A percentile compares a stretch with the other conserved stretches of the same genome.
Conservation (phyloP, 2,888 invertebrate genomes). For the Philereme transversata region DNA sequence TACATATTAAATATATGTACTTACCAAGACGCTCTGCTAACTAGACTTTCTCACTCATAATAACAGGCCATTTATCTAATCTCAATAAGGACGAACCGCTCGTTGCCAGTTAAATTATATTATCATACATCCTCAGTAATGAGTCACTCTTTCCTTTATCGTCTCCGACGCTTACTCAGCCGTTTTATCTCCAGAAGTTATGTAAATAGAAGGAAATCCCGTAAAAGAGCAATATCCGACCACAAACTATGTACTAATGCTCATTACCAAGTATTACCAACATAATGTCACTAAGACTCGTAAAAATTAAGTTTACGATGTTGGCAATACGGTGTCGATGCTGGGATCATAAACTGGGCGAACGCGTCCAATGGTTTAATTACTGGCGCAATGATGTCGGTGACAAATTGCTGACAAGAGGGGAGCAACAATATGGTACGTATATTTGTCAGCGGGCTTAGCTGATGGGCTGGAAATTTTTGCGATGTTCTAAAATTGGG, state of each 20-base stretch:
- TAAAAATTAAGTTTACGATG: slow-evolving; percentile 44
- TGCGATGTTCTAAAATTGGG: slow-evolving; percentile 17
- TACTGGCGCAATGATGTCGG: slow-evolving; percentile 58
- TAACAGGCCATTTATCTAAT: slow-evolving; percentile 18
- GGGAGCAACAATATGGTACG: slow-evolving; percentile 27
- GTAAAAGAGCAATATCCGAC: slow-evolving; percentile 10
- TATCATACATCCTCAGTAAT: slow-evolving; percentile 1
- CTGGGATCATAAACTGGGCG: slow-evolving; percentile 24
- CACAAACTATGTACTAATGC: slow-evolving; percentile 18
- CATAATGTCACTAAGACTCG: slow-evolving; percentile 11
- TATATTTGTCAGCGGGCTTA: slow-evolving; percentile 23
- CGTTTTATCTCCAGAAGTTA: background rate
- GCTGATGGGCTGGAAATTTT: slow-evolving; percentile 15
- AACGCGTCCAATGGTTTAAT: slow-evolving; percentile 52
- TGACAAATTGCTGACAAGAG: slow-evolving; percentile 61
- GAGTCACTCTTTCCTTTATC: background rate
- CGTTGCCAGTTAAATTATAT: slow-evolving; percentile 7
- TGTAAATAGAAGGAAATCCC: slow-evolving; percentile 17
- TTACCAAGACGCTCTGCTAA: background rate
- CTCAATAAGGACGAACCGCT: background rate
- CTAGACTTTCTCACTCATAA: slow-evolving; percentile 15
- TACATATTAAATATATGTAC: no score
- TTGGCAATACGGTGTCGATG: slow-evolving; percentile 29
- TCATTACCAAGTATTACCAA: slow-evolving; percentile 21
- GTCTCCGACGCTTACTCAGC: background rate